These are phyloP conservation scores for Lithobates pipiens DNA, from an alignment of 2,797 vertebrate genomes.

Conservation along the genomic window DNA sequence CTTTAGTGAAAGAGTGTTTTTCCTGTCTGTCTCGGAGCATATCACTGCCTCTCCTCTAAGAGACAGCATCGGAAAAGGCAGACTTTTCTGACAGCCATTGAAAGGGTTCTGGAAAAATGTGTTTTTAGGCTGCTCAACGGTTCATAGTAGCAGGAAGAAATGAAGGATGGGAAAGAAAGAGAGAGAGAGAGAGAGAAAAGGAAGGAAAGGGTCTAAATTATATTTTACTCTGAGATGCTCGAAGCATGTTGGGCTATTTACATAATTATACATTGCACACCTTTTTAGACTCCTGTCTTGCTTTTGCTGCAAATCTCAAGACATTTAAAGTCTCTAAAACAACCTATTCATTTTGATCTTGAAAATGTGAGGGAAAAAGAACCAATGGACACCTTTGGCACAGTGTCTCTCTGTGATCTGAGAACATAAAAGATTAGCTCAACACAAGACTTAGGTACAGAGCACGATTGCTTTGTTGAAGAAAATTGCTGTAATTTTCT, in stretches of 20 bases:
- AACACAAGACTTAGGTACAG: conserved; percentile 40
- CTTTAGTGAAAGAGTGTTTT: too few relatives aligned
- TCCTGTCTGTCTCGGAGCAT: too few relatives aligned
- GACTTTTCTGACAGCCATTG: too few relatives aligned
- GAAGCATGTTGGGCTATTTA: conserved; percentile 14
- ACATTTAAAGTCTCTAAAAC: conserved; percentile 19
- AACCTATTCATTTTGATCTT: conserved; percentile 45
- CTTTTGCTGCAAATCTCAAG: conserved; percentile 14
- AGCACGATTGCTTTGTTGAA: conserved; percentile 37
- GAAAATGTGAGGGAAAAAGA: conserved; percentile 28
- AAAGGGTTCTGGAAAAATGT: too few relatives aligned
- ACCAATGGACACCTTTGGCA: conserved; percentile 30
- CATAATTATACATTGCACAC: not conserved
- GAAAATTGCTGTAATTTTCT: conserved; percentile 55
- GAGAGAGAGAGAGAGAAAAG: too few relatives aligned
- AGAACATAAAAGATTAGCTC: conserved; percentile 50
- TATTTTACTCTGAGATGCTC: not conserved
- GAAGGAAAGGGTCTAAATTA: not conserved
- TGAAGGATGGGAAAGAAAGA: too few relatives aligned
- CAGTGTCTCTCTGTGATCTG: conserved; percentile 33
- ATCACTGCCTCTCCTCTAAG: too few relatives aligned
- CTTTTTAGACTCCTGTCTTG: conserved; percentile 2
- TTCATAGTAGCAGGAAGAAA: too few relatives aligned
- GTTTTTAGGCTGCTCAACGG: too few relatives aligned
- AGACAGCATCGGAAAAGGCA: too few relatives aligned